Base-by-base conservation (phyloP, 2,113 vertebrate species). In the Phylloscopus trochilus region DNA sequence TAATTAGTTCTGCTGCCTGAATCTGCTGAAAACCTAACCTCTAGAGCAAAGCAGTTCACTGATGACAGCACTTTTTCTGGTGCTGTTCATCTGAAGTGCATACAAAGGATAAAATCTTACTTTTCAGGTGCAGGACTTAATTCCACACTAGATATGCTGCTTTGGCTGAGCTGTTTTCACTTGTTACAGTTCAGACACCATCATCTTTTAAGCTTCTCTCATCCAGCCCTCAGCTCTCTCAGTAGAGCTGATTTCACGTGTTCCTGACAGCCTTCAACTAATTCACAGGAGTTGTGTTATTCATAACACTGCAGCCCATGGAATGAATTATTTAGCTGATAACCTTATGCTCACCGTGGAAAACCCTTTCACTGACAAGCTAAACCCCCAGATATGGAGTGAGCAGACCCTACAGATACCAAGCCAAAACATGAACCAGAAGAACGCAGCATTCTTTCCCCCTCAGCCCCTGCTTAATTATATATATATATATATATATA, bases 1-100 rank as follows among this genome's bases (percentile, higher is more conserved):
- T 93, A 95, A 95, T 96, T 96, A 93, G 94, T 96, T 97, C 94
- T 92, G 87, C 90, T 7, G 23, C 73, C 64, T 96, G 92, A 88
- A 77, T 93, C 69, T 91, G 91, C 89, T 82, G 89, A 91, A 91
- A 96, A 77, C 77, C 73, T 64, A 87, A 75, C 91, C 92, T 94
- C 92, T 28, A 63, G 80, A 93, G 95, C 66, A 87, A 89, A 87
- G 91, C 77, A 56, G 56, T 79, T 92, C 83, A 89, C 86, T 92
- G 79, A 93, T 81, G 94, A 92, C 89, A 94, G 92, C 86, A 84
- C 33, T 84, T 97, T 84, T 94, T 86, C 83, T 93, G 63, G 68
- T 23, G 30, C 35, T 43, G 31, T 62, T 93, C 76, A 83, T 95
- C 89, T 17, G 5, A 91, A 91, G 83, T 39, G 80, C 47, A 33